These are phyloP conservation scores for Callocephalon fimbriatum DNA, from an alignment of 2,113 vertebrate genomes.

Conservation along the genomic window DNA sequence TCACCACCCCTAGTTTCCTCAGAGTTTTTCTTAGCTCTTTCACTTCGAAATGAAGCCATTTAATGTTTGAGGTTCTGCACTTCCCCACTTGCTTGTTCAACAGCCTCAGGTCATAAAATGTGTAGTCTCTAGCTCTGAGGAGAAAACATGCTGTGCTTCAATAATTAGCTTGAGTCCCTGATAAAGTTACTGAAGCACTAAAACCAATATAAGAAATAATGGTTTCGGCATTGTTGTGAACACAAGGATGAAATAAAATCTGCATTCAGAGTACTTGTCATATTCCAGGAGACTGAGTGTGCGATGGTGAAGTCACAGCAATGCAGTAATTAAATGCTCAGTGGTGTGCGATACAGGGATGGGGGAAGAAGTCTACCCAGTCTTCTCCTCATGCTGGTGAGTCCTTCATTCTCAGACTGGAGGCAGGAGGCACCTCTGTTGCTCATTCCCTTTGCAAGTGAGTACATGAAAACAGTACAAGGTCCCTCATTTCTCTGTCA, in stretches of 20 bases:
- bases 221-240: background rate
- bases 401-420: background rate
- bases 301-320: background rate
- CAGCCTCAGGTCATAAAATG: background rate
- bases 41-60: background rate
- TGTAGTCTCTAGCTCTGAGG: background rate
- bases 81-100: background rate
- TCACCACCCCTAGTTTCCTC: background rate
- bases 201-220: background rate
- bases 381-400: fast-evolving
- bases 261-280: background rate
- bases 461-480: fast-evolving
- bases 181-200: background rate
- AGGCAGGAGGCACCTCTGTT: background rate
- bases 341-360: fast-evolving
- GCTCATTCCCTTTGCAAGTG: background rate
- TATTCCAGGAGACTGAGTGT: background rate
- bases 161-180: background rate
- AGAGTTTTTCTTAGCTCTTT: background rate
- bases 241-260: background rate
- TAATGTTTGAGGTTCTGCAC: background rate
- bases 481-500: background rate
- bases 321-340: background rate
- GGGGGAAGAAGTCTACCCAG: fast-evolving
- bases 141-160: background rate